phyloP scores from a whole-genome alignment of 1,140 invertebrate species.

The Lucilia cuprina region DNA sequence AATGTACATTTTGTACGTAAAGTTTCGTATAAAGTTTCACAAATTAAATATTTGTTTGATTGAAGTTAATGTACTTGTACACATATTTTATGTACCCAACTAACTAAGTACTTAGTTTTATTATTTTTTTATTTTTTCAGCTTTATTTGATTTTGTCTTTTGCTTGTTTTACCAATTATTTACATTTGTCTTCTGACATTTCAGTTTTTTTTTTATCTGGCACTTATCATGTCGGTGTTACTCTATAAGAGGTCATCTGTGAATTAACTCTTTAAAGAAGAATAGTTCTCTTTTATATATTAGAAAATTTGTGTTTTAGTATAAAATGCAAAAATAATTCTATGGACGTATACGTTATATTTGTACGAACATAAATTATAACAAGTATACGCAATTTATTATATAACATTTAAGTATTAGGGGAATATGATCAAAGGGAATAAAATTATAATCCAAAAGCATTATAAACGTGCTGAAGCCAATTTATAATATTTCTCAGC shows the following conservation, averaged over 20 bases:
- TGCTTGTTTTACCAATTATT: not conserved
- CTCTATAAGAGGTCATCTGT: not conserved
- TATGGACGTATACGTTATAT: too few species aligned
- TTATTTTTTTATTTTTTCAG: not conserved
- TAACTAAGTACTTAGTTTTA: not conserved
- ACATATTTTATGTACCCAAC: constrained; percentile 11
- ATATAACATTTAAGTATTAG: too few species aligned
- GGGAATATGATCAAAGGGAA: too few species aligned
- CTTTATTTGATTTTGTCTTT: not conserved
- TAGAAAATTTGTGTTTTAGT: too few species aligned
- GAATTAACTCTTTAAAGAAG: not conserved
- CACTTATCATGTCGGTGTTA: not conserved
- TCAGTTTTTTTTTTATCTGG: not conserved
- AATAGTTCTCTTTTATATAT: not conserved
- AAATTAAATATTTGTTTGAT: constrained; percentile 34
- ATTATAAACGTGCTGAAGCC: too few species aligned
- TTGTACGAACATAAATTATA: too few species aligned
- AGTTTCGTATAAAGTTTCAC: constrained; percentile 33
- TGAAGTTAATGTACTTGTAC: constrained; percentile 30
- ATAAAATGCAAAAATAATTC: too few species aligned
- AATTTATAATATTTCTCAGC: too few species aligned
- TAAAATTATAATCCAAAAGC: too few species aligned
- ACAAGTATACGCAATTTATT: too few species aligned
- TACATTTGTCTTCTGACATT: not conserved
- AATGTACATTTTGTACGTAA: not conserved